phyloP scores from a whole-genome alignment of 2,888 invertebrate species.

The Sycophila texana region DNA sequence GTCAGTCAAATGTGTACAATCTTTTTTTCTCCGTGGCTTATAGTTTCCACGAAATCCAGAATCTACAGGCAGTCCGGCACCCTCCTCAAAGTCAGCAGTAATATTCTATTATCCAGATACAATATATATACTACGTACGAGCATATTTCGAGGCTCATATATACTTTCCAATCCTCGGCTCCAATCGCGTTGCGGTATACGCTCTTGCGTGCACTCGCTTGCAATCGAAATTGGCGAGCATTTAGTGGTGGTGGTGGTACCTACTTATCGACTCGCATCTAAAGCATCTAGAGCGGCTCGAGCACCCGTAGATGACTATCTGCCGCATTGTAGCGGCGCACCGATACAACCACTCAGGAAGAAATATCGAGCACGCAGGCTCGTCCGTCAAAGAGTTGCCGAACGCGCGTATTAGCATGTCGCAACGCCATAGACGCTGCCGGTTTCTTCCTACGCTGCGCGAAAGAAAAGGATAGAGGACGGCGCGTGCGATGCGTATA shows the following conservation, averaged over 20 bases:
- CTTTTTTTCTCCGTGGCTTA: no score
- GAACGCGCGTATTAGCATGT: slow-evolving; percentile 30
- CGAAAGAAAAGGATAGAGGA: no score
- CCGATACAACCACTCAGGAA: slow-evolving; percentile 1
- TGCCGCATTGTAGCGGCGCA: slow-evolving; percentile 24
- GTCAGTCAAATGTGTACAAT: no score
- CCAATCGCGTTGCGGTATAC: background rate
- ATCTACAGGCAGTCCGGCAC: no score
- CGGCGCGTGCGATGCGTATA: no score
- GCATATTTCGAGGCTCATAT: background rate
- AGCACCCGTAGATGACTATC: background rate
- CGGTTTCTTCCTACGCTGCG: background rate
- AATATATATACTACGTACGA: no score
- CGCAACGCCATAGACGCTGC: background rate
- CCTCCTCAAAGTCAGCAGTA: no score
- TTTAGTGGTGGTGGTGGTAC: background rate
- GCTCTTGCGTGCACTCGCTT: background rate
- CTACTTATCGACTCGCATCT: slow-evolving; percentile 37
- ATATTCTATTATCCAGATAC: background rate
- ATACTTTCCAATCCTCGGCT: background rate
- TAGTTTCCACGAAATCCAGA: no score
- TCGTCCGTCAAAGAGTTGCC: background rate
- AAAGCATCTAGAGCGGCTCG: slow-evolving; percentile 12
- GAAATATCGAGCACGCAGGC: slow-evolving; percentile 13
- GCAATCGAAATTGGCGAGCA: slow-evolving; percentile 4